Conservation (phyloP, 2,797 vertebrate species). For the Distichodus sexfasciatus region DNA sequence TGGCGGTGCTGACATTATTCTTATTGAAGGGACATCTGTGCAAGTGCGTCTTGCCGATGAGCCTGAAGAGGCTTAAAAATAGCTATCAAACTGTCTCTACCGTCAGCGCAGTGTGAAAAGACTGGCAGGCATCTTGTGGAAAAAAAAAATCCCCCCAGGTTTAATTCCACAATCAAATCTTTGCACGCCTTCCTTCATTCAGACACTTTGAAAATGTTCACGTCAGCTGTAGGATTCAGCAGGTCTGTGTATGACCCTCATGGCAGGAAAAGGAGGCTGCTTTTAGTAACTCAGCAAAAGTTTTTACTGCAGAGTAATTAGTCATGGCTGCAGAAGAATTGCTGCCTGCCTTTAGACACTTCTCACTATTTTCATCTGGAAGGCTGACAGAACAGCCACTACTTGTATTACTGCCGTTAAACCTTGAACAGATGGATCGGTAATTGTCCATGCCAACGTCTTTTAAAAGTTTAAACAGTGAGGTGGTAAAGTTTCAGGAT, state of each 20-base stretch:
- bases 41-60: conserved; percentile 60
- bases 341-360: conserved; percentile 28
- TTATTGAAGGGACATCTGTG: conserved; percentile 70
- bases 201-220: background rate
- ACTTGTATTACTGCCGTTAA: conserved; percentile 12
- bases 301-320: conserved; percentile 36
- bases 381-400: conserved; percentile 21
- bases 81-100: conserved; percentile 58
- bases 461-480: background rate
- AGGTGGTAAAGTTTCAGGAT: conserved; percentile 14
- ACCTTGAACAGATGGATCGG: background rate
- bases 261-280: conserved; percentile 54
- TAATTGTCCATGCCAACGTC: conserved; percentile 10
- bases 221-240: conserved; percentile 30
- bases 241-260: background rate
- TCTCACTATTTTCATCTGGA: conserved; percentile 31
- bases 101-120: conserved; percentile 47
- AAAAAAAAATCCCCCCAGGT: background rate
- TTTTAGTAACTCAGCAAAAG: conserved; percentile 30
- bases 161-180: background rate
- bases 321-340: conserved; percentile 15
- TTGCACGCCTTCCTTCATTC: background rate
- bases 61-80: conserved; percentile 69
- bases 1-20: conserved; percentile 64
- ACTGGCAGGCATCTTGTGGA: conserved; percentile 44